A percentile compares a stretch with the other conserved stretches of the same genome.
These are phyloP conservation scores for Silurus meridionalis DNA, from an alignment of 2,113 vertebrate genomes.

Conservation along the genomic window DNA sequence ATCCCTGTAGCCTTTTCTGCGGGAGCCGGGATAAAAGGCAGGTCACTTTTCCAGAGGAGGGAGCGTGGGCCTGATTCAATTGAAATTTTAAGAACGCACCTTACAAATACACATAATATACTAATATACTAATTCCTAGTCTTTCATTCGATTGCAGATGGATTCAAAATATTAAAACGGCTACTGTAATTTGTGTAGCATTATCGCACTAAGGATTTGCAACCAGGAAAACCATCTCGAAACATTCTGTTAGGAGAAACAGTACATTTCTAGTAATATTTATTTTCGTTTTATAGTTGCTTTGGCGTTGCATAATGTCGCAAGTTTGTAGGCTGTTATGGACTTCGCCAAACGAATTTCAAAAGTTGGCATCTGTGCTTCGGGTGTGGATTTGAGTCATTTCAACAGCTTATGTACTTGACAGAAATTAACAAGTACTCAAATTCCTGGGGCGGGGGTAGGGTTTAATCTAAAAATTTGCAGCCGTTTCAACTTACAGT, in stretches of 20 bases:
- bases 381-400: not conserved
- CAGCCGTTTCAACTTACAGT: constrained; percentile 81
- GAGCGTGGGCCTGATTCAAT: not conserved
- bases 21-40: not conserved
- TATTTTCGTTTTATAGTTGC: not conserved
- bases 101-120: not conserved
- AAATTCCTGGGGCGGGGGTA: not conserved
- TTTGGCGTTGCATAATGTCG: not conserved
- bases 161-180: not conserved
- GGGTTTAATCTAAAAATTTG: not conserved
- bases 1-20: not conserved
- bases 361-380: not conserved
- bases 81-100: not conserved
- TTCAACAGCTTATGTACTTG: constrained; percentile 7
- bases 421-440: not conserved
- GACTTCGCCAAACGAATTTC: not conserved
- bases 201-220: not conserved
- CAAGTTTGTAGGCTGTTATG: not conserved
- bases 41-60: not conserved
- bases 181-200: not conserved
- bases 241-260: not conserved
- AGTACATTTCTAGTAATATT: not conserved
- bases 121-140: too few relatives aligned
- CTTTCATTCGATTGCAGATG: not conserved
- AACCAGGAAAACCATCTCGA: not conserved